Conservation (phyloP, 2,888 invertebrate species). For the Caenorhabditis afra region DNA sequence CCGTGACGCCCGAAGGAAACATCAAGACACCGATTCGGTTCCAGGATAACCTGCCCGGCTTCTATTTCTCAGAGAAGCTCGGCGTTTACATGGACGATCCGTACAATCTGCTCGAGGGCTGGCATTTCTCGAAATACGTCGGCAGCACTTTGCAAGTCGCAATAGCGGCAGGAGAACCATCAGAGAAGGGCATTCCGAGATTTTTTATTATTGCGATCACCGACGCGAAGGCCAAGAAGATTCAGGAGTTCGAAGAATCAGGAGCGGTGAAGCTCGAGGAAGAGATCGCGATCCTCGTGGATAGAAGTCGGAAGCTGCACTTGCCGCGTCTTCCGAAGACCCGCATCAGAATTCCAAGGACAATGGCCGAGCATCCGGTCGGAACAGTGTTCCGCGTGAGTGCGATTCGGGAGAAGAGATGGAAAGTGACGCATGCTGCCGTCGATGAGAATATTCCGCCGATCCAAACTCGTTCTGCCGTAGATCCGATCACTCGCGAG, state of each 20-base stretch:
- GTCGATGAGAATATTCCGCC: background rate
- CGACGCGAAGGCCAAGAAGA: constrained; percentile 8
- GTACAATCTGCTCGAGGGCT: constrained; percentile 19
- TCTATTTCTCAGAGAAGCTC: constrained; percentile 1
- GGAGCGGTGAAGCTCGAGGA: background rate
- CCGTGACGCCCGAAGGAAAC: background rate
- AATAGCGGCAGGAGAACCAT: constrained; percentile 28
- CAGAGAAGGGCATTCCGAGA: constrained; percentile 13
- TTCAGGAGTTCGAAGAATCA: background rate
- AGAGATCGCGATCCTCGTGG: constrained; percentile 14
- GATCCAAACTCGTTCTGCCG: background rate
- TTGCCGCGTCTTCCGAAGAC: constrained; percentile 11
- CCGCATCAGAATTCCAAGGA: background rate
- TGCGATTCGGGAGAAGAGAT: background rate
- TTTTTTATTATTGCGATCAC: constrained; percentile 12
- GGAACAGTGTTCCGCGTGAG: constrained; percentile 4
- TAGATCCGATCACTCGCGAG: background rate
- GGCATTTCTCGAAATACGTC: constrained; percentile 11
- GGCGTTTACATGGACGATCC: constrained; percentile 30
- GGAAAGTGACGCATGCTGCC: background rate
- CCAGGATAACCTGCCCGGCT: constrained; percentile 17
- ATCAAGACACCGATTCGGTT: constrained; percentile 4
- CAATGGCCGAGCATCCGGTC: background rate
- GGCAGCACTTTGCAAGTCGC: constrained; percentile 25
- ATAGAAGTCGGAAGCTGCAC: constrained; percentile 5